Percentiles rank a stretch among this genome's conserved stretches.
phyloP scores from a whole-genome alignment of 2,888 invertebrate genomes.

The Eupithecia exiguata region DNA sequence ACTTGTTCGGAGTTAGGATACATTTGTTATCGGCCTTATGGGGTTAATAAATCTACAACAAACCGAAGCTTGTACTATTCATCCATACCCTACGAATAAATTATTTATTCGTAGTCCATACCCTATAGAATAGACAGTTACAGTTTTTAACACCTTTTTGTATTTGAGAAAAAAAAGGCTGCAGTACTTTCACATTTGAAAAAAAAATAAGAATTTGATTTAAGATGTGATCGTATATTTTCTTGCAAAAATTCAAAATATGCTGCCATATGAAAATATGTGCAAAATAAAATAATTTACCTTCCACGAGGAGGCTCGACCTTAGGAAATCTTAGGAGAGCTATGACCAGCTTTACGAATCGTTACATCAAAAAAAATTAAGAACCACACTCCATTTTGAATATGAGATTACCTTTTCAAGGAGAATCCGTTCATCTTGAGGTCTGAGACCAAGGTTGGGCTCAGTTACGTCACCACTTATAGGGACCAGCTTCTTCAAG shows the following conservation, averaged over 20 bases:
- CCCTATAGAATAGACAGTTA: not conserved
- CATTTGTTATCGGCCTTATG: conserved; percentile 11
- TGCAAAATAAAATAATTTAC: too few species aligned
- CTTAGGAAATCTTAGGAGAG: not conserved
- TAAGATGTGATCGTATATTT: too few species aligned
- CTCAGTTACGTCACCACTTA: conserved; percentile 28
- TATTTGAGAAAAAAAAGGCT: too few species aligned
- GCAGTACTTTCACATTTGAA: too few species aligned
- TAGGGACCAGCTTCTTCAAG: conserved; percentile 29
- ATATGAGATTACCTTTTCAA: conserved; percentile 34
- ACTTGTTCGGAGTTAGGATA: conserved; percentile 8
- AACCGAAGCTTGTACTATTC: not conserved
- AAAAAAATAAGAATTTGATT: too few species aligned
- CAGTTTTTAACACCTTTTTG: not conserved
- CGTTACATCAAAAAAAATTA: not conserved
- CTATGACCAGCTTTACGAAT: not conserved
- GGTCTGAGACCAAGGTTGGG: conserved; percentile 26
- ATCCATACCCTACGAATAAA: too few species aligned
- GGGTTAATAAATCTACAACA: conserved; percentile 8
- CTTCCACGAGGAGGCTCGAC: not conserved
- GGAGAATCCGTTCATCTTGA: conserved; percentile 24
- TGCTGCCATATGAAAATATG: not conserved
- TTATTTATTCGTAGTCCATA: too few species aligned
- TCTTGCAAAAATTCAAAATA: not conserved
- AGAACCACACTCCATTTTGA: not conserved